Percentiles rank a stretch among this genome's conserved stretches.
Evolutionary conservation across 2,797 vertebrate genomes (phyloP).

Genomic region (Chaunax sp.): DNA sequence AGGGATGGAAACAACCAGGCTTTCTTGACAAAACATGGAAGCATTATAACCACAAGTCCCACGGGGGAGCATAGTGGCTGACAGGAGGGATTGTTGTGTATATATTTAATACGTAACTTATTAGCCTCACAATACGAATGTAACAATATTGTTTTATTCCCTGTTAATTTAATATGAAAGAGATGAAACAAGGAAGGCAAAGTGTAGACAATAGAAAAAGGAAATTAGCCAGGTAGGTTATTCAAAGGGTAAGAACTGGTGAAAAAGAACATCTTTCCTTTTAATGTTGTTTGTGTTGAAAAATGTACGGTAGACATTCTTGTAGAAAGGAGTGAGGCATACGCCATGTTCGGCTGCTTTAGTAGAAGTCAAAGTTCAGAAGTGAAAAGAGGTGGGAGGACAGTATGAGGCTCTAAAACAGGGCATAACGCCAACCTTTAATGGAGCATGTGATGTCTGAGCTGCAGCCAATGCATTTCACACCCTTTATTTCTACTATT

Average conservation of each 20-base stretch:
- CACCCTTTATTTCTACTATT: conserved; percentile 27
- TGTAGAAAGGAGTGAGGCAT: not conserved
- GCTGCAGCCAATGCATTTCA: conserved; percentile 47
- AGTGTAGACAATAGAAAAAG: not conserved
- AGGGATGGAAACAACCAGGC: conserved; percentile 61
- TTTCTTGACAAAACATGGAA: conserved; percentile 56
- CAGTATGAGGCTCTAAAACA: conserved; percentile 22
- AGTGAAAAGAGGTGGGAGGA: conserved; percentile 23
- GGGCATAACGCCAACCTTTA: conserved; percentile 36
- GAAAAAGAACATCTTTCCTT: not conserved
- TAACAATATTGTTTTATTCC: conserved; percentile 11
- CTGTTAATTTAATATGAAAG: conserved; percentile 43
- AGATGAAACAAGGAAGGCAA: not conserved
- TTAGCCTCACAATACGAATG: conserved; percentile 29
- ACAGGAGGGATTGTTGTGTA: conserved; percentile 23
- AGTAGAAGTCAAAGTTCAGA: conserved; percentile 43
- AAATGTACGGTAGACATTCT: conserved; percentile 7
- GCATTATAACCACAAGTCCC: conserved; percentile 63
- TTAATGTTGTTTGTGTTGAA: not conserved
- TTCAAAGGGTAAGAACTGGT: not conserved
- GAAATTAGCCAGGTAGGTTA: not conserved
- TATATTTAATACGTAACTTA: conserved; percentile 40
- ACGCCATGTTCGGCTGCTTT: conserved; percentile 4
- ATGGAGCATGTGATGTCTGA: conserved; percentile 52
- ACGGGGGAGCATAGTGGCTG: conserved; percentile 17